These are phyloP conservation scores for Phortica variegata DNA, from an alignment of 1,140 invertebrate genomes.

Conservation along the genomic window DNA sequence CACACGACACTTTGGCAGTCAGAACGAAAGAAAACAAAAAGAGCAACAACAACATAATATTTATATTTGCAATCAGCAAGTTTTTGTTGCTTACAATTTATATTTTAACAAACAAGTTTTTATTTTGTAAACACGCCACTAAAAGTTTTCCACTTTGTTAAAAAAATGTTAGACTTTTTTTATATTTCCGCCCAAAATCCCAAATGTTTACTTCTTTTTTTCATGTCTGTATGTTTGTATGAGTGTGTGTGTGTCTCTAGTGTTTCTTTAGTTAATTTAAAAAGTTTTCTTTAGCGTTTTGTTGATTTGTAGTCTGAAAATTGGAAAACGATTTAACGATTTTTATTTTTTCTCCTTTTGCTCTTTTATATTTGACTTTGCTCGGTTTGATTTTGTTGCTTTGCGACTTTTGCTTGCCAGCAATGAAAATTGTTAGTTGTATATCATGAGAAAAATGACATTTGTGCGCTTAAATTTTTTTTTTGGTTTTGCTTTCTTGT, in stretches of 20 bases:
- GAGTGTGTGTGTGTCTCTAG: conserved; percentile 16
- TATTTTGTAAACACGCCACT: conserved; percentile 55
- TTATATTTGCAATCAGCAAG: conserved; percentile 36
- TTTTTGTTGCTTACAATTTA: too few relatives aligned
- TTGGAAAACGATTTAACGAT: conserved; percentile 47
- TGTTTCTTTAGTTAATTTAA: conserved; percentile 52
- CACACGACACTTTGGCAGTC: too few relatives aligned
- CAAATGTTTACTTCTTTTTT: conserved; percentile 35
- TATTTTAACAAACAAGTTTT: conserved; percentile 11
- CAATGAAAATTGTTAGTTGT: too few relatives aligned
- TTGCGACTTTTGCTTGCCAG: conserved; percentile 18
- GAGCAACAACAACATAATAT: conserved; percentile 2
- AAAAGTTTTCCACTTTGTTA: conserved; percentile 55
- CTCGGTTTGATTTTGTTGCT: conserved; percentile 16
- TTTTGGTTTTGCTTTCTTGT: conserved; percentile 43
- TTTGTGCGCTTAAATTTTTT: conserved; percentile 41
- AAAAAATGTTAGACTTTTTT: conserved; percentile 55
- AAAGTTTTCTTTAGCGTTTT: conserved; percentile 42
- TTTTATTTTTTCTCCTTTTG: conserved; percentile 21
- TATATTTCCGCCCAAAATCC: too few relatives aligned
- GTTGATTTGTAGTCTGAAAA: conserved; percentile 52
- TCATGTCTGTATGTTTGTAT: background rate
- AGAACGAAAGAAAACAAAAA: too few relatives aligned
- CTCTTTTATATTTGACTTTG: conserved; percentile 11
- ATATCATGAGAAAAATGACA: conserved; percentile 48